Conservation (phyloP, 2,113 vertebrate species). For the Aptenodytes patagonicus region DNA sequence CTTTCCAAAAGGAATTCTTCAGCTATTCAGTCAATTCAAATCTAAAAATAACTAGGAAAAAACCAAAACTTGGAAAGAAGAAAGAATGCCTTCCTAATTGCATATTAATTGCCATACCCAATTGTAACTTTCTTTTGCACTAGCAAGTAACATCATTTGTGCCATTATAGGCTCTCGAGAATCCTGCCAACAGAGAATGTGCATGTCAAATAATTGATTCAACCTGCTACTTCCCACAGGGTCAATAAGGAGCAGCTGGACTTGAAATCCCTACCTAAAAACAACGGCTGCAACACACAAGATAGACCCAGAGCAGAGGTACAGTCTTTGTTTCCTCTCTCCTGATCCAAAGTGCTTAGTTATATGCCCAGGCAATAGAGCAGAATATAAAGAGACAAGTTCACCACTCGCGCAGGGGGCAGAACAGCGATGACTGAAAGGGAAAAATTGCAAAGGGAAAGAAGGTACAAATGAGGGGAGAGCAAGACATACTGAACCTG, state of each 20-base stretch:
- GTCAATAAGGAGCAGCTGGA: conserved; percentile 46
- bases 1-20: conserved; percentile 1
- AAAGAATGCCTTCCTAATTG: conserved; percentile 47
- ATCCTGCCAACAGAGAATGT: conserved; percentile 10
- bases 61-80: neutral
- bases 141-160: conserved; percentile 19
- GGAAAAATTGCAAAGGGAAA: neutral
- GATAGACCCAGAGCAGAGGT: neutral
- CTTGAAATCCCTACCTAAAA: conserved; percentile 42
- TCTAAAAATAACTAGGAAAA: conserved; percentile 20
- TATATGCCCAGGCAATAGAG: neutral
- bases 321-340: neutral
- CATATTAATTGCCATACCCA: conserved; percentile 33
- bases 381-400: neutral
- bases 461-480: neutral
- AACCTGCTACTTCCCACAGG: conserved; percentile 38
- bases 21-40: conserved; percentile 27
- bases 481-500: neutral
- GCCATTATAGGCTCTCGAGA: conserved; percentile 14
- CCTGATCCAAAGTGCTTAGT: neutral
- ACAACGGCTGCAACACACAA: conserved; percentile 4
- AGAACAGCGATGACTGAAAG: neutral
- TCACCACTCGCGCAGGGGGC: neutral
- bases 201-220: conserved; percentile 21
- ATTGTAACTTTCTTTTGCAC: conserved; percentile 32